These are phyloP conservation scores for Donacobius atricapilla DNA, from an alignment of 2,113 vertebrate genomes.

Conservation along the genomic window DNA sequence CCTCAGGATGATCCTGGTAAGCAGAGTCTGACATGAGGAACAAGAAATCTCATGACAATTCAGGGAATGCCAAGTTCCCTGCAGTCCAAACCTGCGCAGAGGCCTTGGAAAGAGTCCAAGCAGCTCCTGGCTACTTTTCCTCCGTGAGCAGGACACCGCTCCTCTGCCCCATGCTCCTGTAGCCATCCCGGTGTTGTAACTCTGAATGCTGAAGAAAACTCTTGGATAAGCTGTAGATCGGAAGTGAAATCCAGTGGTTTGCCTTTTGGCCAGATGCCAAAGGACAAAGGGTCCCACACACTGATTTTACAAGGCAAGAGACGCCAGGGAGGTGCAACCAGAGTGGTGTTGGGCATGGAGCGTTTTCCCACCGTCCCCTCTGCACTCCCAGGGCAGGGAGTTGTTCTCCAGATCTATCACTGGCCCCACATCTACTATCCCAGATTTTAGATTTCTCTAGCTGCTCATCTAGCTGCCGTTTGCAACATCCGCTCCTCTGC, in stretches of 20 bases:
- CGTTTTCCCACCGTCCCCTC: background rate
- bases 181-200: fast-evolving
- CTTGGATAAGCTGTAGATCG: background rate
- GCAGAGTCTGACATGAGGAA: fast-evolving
- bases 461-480: background rate
- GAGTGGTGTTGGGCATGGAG: fast-evolving
- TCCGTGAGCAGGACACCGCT: fast-evolving
- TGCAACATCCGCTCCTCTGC: background rate
- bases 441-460: background rate
- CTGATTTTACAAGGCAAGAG: background rate
- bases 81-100: background rate
- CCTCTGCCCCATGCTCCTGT: background rate
- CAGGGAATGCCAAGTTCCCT: background rate
- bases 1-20: background rate
- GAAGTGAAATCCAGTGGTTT: background rate
- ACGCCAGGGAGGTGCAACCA: background rate
- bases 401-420: background rate
- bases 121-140: background rate
- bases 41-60: background rate
- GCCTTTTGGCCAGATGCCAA: background rate
- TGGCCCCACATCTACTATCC: background rate
- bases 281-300: background rate
- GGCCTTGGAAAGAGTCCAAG: background rate
- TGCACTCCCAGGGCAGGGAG: background rate
- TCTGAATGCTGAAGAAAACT: background rate